Conservation (phyloP, 1,140 invertebrate genomes). For the Lordiphosa stackelbergi region DNA sequence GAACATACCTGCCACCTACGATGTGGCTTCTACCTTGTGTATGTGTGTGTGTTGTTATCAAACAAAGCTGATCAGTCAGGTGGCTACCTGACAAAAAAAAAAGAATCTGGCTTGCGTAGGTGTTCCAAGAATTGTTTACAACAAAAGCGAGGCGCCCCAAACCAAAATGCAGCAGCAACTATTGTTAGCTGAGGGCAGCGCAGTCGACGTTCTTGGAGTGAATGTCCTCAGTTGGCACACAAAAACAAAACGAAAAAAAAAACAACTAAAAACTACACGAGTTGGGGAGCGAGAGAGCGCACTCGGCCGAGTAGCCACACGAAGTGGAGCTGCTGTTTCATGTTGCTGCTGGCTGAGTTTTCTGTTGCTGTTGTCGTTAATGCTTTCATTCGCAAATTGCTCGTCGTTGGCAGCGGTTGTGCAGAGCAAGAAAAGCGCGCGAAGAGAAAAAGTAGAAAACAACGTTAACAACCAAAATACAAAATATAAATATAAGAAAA, state of each 20-base stretch:
- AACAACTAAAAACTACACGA: conserved; percentile 11
- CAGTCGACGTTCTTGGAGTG: conserved; percentile 61
- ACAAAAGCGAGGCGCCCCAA: conserved; percentile 40
- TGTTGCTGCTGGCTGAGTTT: conserved; percentile 31
- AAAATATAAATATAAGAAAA: conserved; percentile 32
- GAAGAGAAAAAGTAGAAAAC: conserved; percentile 43
- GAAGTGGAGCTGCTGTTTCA: conserved; percentile 3
- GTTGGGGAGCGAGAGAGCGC: conserved; percentile 10
- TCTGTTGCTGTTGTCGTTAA: conserved; percentile 40
- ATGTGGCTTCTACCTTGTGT: conserved; percentile 5
- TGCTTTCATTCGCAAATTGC: conserved; percentile 76
- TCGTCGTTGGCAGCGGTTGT: conserved; percentile 74
- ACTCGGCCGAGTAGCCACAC: conserved; percentile 19
- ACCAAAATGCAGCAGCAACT: conserved; percentile 32
- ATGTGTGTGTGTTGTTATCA: conserved; percentile 51
- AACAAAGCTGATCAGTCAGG: conserved; percentile 73
- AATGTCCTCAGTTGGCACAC: conserved; percentile 76
- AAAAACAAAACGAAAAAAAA: conserved; percentile 51
- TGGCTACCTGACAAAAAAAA: conserved; percentile 59
- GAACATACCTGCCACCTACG: conserved; percentile 33
- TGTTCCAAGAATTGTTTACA: conserved; percentile 73
- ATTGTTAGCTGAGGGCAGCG: conserved; percentile 63
- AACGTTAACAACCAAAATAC: conserved; percentile 33
- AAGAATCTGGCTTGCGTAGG: conserved; percentile 54
- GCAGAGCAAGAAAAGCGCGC: conserved; percentile 65